Conservation (phyloP, 1,140 invertebrate genomes). For the Euwallacea similis region DNA sequence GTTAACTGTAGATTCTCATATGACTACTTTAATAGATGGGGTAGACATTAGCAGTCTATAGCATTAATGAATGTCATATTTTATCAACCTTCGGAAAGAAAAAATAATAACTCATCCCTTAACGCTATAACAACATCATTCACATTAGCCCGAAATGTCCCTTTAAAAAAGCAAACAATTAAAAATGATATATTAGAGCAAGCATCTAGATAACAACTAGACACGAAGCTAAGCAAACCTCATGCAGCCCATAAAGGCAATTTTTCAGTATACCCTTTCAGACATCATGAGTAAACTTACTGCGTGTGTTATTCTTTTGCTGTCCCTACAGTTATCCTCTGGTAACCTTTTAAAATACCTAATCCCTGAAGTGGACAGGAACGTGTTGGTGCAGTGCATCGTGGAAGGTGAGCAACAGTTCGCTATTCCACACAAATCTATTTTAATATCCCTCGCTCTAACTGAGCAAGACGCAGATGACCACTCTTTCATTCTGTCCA, state of each 20-base stretch:
- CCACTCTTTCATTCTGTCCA: neutral
- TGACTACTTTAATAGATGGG: too few species aligned
- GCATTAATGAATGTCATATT: too few species aligned
- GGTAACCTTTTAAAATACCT: neutral
- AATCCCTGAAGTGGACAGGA: constrained; percentile 10
- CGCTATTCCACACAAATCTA: constrained; percentile 12
- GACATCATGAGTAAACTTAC: neutral
- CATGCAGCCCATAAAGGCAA: neutral
- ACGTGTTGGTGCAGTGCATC: constrained; percentile 15
- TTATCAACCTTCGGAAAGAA: too few species aligned
- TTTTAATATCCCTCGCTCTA: constrained; percentile 26
- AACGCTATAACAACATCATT: constrained; percentile 4
- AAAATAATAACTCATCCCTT: neutral
- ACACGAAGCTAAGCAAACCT: neutral
- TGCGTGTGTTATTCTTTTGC: neutral
- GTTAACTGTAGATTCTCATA: too few species aligned
- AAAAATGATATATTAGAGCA: constrained; percentile 11
- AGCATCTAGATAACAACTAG: constrained; percentile 4
- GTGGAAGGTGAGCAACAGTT: constrained; percentile 12
- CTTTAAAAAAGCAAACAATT: constrained; percentile 12
- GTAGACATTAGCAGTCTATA: too few species aligned
- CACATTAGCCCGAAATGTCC: constrained; percentile 3
- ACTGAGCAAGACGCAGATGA: constrained; percentile 16
- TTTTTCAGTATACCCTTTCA: neutral
- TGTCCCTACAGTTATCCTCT: neutral